phyloP scores from a whole-genome alignment of 2,888 invertebrate genomes.

The Sminthurinus aureus region DNA sequence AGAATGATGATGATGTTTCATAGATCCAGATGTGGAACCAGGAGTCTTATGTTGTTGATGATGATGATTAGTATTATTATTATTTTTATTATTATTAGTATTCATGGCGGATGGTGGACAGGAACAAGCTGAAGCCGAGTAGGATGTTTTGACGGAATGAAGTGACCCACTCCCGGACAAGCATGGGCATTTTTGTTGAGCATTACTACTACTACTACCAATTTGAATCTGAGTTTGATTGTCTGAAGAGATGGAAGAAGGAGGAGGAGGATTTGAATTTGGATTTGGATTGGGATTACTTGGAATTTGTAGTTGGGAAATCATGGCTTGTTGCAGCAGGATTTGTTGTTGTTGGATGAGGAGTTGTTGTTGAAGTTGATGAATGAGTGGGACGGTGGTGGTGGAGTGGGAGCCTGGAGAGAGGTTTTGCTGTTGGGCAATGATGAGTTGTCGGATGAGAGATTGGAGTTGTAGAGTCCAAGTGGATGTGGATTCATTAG shows the following conservation, averaged over 20 bases:
- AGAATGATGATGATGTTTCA: neutral
- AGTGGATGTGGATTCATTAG: slow-evolving; percentile 3
- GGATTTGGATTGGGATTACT: neutral
- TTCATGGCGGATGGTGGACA: neutral
- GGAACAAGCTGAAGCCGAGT: neutral
- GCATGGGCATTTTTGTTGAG: slow-evolving; percentile 53
- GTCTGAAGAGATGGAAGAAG: slow-evolving; percentile 26
- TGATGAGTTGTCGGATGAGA: slow-evolving; percentile 57
- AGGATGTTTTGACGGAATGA: slow-evolving; percentile 62
- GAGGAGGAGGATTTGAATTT: no score
- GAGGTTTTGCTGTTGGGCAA: slow-evolving; percentile 59
- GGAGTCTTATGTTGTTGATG: neutral
- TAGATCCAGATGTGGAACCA: neutral
- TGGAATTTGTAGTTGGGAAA: slow-evolving; percentile 59
- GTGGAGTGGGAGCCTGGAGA: slow-evolving; percentile 57
- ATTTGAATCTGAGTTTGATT: slow-evolving; percentile 30
- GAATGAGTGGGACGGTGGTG: slow-evolving; percentile 58
- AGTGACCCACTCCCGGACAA: slow-evolving; percentile 56
- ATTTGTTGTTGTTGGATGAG: slow-evolving; percentile 60
- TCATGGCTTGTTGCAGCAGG: slow-evolving; percentile 59
- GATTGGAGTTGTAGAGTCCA: slow-evolving; percentile 56
- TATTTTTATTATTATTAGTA: neutral
- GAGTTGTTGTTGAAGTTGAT: slow-evolving; percentile 59
- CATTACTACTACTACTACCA: neutral
- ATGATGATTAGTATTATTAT: neutral